These are phyloP conservation scores for Spongilla lacustris DNA, from an alignment of 37 sponge, comb jelly and placozoan genomes.

Conservation along the genomic window DNA sequence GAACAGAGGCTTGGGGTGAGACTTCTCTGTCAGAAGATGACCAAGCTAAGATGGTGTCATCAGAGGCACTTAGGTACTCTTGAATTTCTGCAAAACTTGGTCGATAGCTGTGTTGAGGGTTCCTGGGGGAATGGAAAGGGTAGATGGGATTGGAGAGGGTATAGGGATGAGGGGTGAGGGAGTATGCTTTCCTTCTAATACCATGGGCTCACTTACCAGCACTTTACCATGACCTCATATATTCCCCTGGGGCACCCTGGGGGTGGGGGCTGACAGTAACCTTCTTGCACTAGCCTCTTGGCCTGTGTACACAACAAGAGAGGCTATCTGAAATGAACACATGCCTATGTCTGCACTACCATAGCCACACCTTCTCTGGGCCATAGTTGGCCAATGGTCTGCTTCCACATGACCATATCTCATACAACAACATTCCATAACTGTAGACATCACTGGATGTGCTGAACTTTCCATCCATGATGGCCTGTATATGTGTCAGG, in stretches of 20 bases:
- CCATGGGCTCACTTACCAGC: slow-evolving; percentile 48
- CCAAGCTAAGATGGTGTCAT: slow-evolving; percentile 40
- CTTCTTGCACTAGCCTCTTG: not conserved
- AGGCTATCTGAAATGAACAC: not conserved
- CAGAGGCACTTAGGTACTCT: slow-evolving; percentile 34
- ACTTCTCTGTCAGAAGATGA: slow-evolving; percentile 23
- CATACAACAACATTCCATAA: slow-evolving; percentile 69
- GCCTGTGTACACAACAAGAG: slow-evolving; percentile 7
- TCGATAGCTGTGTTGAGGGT: slow-evolving; percentile 33
- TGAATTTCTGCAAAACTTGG: slow-evolving; percentile 39
- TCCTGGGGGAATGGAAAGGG: slow-evolving; percentile 23
- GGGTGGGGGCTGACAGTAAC: slow-evolving; percentile 64
- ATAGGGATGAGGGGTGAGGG: not conserved
- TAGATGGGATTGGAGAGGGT: not conserved
- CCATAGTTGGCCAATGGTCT: slow-evolving; percentile 35
- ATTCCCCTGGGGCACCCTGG: slow-evolving; percentile 67
- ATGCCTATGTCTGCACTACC: not conserved
- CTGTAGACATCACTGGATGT: slow-evolving; percentile 66
- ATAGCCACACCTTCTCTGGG: slow-evolving; percentile 2
- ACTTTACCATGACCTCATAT: slow-evolving; percentile 59
- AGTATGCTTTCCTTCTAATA: too few species aligned
- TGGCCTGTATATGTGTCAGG: slow-evolving; percentile 14
- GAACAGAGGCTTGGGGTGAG: not conserved
- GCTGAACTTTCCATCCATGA: slow-evolving; percentile 50
- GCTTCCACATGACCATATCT: slow-evolving; percentile 63